phyloP scores from a whole-genome alignment of 2,113 vertebrate genomes.

The Rissa tridactyla region DNA sequence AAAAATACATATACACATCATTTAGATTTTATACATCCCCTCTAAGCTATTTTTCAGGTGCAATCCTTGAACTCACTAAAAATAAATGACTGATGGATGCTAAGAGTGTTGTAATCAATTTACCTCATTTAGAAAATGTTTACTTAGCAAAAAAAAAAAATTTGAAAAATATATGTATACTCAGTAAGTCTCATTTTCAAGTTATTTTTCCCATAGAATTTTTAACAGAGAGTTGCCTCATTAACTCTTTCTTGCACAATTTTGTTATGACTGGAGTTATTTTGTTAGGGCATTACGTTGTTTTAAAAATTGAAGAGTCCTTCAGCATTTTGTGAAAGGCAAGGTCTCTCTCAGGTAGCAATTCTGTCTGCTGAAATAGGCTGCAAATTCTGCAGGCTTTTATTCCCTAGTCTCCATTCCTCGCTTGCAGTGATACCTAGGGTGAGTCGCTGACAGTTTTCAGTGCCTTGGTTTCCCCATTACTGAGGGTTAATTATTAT shows the following conservation, averaged over 20 bases:
- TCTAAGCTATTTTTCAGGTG: constrained; percentile 68
- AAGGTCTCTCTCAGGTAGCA: neutral
- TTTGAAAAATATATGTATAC: constrained; percentile 62
- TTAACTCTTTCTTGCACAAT: constrained; percentile 49
- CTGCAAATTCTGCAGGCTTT: neutral
- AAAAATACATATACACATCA: constrained; percentile 67
- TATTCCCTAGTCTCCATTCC: neutral
- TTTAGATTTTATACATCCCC: constrained; percentile 60
- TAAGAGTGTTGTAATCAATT: constrained; percentile 76
- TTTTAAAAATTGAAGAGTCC: neutral
- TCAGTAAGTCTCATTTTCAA: constrained; percentile 50
- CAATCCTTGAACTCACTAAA: constrained; percentile 74
- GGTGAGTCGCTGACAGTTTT: neutral
- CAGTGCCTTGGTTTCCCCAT: neutral
- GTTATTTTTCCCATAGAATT: constrained; percentile 45
- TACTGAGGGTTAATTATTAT: neutral
- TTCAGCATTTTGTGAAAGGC: neutral
- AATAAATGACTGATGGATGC: constrained; percentile 75
- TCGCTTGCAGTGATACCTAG: neutral
- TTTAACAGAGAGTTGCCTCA: neutral
- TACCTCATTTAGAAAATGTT: constrained; percentile 74
- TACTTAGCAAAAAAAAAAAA: constrained; percentile 69
- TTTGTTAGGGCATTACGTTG: neutral
- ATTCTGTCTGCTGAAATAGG: neutral
- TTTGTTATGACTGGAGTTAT: neutral